A percentile compares a stretch with the other conserved stretches of the same genome.
These are phyloP conservation scores for Lepus europaeus DNA, from an alignment of 2,113 vertebrate genomes.

Conservation along the genomic window DNA sequence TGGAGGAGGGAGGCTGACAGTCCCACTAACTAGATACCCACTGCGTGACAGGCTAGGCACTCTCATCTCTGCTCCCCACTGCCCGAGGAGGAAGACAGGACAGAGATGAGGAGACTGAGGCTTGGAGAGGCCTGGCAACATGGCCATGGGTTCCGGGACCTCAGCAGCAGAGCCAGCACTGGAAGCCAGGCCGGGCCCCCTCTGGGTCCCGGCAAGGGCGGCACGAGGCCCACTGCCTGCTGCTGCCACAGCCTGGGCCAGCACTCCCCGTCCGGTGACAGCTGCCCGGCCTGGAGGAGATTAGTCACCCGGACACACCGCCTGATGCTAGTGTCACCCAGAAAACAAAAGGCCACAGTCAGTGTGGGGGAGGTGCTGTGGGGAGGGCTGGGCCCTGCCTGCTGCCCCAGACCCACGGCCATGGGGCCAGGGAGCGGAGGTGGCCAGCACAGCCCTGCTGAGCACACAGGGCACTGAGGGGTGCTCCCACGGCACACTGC, in stretches of 20 bases:
- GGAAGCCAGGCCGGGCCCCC: background rate
- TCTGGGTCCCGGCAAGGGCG: background rate
- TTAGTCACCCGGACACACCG: conserved; percentile 79
- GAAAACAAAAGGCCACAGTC: conserved; percentile 83
- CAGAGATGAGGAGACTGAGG: background rate
- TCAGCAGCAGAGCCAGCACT: background rate
- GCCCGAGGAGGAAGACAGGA: background rate
- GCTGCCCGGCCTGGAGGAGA: conserved; percentile 79
- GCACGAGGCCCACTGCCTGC: background rate
- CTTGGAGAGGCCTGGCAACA: background rate
- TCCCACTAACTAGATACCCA: background rate
- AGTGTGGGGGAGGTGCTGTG: background rate
- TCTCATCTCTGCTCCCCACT: background rate
- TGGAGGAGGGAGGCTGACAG: background rate
- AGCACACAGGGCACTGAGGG: rapidly evolving
- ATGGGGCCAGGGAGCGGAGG: background rate
- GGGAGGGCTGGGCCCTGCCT: background rate
- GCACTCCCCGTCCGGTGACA: conserved; percentile 77
- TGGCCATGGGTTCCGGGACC: background rate
- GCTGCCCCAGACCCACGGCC: background rate
- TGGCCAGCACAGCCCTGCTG: background rate
- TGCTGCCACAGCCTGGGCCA: background rate
- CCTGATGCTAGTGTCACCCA: conserved; percentile 82
- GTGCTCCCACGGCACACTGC: rapidly evolving
- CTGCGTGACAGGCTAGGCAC: background rate